These are phyloP conservation scores for Thermophis baileyi DNA, from an alignment of 2,113 vertebrate species.

Conservation along the genomic window DNA sequence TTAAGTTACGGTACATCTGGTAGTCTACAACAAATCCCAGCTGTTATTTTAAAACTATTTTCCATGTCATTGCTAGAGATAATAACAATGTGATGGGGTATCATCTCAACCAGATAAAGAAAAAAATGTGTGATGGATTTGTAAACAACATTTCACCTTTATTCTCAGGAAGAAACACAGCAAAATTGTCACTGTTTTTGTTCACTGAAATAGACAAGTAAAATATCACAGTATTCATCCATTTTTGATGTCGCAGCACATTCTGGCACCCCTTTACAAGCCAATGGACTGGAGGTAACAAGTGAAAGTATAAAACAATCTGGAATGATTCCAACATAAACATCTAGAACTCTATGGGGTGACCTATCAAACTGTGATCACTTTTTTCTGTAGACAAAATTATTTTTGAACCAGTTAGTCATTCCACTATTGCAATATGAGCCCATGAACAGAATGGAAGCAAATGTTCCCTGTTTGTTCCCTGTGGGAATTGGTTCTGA, in stretches of 20 bases:
- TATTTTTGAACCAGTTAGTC: neutral
- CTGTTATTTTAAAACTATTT: constrained; percentile 14
- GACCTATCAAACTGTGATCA: neutral
- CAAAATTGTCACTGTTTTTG: neutral
- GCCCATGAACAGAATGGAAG: neutral
- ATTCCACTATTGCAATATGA: neutral
- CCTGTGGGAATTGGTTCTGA: neutral
- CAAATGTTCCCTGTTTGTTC: neutral
- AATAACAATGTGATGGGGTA: neutral
- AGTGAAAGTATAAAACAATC: neutral
- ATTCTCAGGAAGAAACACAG: neutral
- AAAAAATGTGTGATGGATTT: neutral
- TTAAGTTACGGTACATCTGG: neutral
- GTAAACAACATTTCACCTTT: constrained; percentile 15
- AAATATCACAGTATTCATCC: neutral
- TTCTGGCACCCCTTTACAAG: neutral
- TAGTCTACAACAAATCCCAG: neutral
- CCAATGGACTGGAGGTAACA: neutral
- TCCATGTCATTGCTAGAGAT: constrained; percentile 8
- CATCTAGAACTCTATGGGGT: neutral
- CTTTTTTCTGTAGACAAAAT: neutral
- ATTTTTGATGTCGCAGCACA: neutral
- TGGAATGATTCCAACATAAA: constrained; percentile 1
- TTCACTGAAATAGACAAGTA: neutral
- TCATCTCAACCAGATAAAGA: neutral